These are phyloP conservation scores for Linnaemya vulpina DNA, from an alignment of 2,888 invertebrate genomes.

Conservation along the genomic window DNA sequence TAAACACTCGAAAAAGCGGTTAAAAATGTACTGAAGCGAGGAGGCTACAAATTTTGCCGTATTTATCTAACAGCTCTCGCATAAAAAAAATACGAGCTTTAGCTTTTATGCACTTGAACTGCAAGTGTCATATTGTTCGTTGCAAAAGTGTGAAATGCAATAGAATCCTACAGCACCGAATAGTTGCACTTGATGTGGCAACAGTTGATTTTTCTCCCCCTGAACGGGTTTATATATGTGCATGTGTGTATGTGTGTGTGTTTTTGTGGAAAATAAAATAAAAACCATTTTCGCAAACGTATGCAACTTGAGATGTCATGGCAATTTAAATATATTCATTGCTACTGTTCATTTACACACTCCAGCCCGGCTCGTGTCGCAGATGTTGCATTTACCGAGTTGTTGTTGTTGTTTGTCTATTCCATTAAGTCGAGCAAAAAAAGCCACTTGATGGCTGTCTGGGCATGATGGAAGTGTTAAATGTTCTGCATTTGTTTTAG, in stretches of 20 bases:
- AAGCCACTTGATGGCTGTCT: not conserved
- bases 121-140: constrained; percentile 2
- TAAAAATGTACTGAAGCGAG: too few relatives aligned
- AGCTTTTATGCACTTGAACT: not conserved
- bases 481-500: constrained; percentile 25
- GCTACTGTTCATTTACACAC: constrained; percentile 43
- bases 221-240: constrained; percentile 1
- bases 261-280: constrained; percentile 9
- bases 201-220: constrained; percentile 19
- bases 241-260: too few relatives aligned
- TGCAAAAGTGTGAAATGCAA: constrained; percentile 6
- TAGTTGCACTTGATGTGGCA: constrained; percentile 23
- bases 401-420: constrained; percentile 5
- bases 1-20: too few relatives aligned
- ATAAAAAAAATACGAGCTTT: not conserved
- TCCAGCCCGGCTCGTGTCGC: not conserved
- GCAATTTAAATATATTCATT: constrained; percentile 52
- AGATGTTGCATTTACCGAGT: constrained; percentile 21
- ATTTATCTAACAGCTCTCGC: not conserved
- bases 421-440: not conserved
- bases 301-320: constrained; percentile 54
- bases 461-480: not conserved
- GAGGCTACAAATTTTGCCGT: too few relatives aligned
- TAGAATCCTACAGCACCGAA: constrained; percentile 23
- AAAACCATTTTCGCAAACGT: constrained; percentile 54